phyloP scores from a whole-genome alignment of 1,140 invertebrate species.

The Brachionus sp. region DNA sequence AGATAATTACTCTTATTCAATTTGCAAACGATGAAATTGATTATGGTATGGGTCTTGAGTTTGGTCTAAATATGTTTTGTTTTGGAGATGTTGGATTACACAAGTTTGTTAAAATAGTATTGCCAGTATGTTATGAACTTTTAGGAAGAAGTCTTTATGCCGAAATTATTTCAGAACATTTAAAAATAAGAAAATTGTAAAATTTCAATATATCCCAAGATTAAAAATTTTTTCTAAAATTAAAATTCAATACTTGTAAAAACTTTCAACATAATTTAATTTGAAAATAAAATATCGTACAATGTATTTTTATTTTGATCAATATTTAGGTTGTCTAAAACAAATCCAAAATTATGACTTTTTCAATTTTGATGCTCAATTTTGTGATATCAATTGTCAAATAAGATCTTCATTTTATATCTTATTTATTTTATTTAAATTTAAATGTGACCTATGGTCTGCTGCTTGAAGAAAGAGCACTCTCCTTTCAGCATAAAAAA shows the following conservation, averaged over 20 bases:
- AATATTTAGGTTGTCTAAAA: too few relatives aligned
- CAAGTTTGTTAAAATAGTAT: constrained; percentile 64
- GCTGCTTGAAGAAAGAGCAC: neutral
- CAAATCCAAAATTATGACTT: too few relatives aligned
- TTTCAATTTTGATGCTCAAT: too few relatives aligned
- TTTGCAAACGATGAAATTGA: constrained; percentile 90
- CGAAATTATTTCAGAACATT: constrained; percentile 69
- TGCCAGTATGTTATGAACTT: constrained; percentile 74
- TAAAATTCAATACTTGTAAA: neutral
- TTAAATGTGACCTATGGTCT: neutral
- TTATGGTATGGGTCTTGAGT: constrained; percentile 82
- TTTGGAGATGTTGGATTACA: constrained; percentile 70
- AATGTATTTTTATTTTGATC: neutral
- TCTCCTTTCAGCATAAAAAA: neutral
- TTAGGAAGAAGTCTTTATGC: constrained; percentile 70
- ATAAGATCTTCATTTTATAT: too few relatives aligned
- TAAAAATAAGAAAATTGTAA: constrained; percentile 62
- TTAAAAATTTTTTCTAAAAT: neutral
- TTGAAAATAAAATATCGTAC: neutral
- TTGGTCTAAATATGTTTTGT: constrained; percentile 78
- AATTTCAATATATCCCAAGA: neutral
- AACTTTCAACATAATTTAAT: neutral
- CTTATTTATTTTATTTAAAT: too few relatives aligned
- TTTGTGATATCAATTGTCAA: too few relatives aligned
- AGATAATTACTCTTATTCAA: constrained; percentile 72